Evolutionary conservation across 2,888 invertebrate species (phyloP), one percentile per base, ranked within the genome.

Genomic region (Heteromurus nitidus): DNA sequence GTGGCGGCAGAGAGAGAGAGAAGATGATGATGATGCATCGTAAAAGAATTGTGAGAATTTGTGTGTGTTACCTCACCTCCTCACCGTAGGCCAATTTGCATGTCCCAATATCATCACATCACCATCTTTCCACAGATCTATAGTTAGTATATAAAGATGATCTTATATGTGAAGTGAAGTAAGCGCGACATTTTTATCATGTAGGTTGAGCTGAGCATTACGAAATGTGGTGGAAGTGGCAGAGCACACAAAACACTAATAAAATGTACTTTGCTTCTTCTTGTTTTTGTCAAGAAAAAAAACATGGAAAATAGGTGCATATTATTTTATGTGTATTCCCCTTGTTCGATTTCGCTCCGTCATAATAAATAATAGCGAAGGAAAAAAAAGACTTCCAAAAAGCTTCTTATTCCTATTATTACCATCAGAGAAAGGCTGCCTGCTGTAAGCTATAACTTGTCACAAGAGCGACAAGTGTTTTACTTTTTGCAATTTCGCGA

Each of bases 81-180:
- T n/a, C n/a, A n/a, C n/a, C 44, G 13, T 44, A 13, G 30, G 28
- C 50, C 24, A 70, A 70, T 70, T 70, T 70, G 42, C 70, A 58
- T 58, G 70, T 58, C 58, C 42, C 30, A 47, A n/a, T n/a, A 16
- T 16, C 47, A 47, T 47, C 60, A 60, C 58, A 58, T 58, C 30
- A 36, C 24, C 36, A 28, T 62, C 36, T 31, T 62, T 62, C 31
- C n/a, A n/a, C n/a, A n/a, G n/a, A n/a, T n/a, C n/a, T n/a, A n/a
- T n/a, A n/a, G 31, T 62, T 62, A 55, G 55, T 55, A 26, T 24
- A 55, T n/a, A n/a, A n/a, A n/a, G n/a, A n/a, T n/a, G 50, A 50
- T 50, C 50, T 20, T 13, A 47, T n/a, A 47, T 47, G 3, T 11
- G 55, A 24, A 55, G 47, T 47, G n/a, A 47, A 47, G 36, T 5